phyloP scores from a whole-genome alignment of 2,113 vertebrate genomes.

The Urocynchramus pylzowi region DNA sequence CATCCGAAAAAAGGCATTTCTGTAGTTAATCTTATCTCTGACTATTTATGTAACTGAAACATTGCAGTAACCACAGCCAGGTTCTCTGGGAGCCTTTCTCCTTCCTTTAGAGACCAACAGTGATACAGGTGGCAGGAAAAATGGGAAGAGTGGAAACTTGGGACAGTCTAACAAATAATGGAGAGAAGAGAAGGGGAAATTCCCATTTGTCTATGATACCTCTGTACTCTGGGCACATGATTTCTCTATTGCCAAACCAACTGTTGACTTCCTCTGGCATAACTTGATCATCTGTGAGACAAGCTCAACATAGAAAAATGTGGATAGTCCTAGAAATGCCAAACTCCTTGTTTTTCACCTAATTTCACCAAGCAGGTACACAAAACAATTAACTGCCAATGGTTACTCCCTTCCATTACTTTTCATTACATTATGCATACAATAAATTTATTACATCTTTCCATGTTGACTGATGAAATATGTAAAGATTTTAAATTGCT shows the following conservation, averaged over 20 bases:
- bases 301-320: neutral
- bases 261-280: neutral
- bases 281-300: neutral
- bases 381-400: neutral
- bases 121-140: neutral
- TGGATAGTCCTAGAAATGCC: neutral
- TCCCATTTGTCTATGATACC: neutral
- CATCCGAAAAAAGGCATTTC: neutral
- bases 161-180: neutral
- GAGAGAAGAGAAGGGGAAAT: neutral
- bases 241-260: neutral
- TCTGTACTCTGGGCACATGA: neutral
- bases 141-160: neutral
- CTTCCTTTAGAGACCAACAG: neutral
- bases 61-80: neutral
- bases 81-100: neutral
- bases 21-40: neutral
- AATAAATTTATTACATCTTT: too few species aligned
- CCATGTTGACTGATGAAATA: neutral
- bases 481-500: neutral
- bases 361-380: neutral
- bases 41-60: neutral
- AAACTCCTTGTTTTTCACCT: neutral
- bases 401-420: neutral
- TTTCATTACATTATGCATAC: neutral